A percentile compares a stretch with the other conserved stretches of the same genome.
Conservation (phyloP, 30 jellyfish, hydroid and myxozoan species). For the Aurelia aurita complex sp. Pacific region DNA sequence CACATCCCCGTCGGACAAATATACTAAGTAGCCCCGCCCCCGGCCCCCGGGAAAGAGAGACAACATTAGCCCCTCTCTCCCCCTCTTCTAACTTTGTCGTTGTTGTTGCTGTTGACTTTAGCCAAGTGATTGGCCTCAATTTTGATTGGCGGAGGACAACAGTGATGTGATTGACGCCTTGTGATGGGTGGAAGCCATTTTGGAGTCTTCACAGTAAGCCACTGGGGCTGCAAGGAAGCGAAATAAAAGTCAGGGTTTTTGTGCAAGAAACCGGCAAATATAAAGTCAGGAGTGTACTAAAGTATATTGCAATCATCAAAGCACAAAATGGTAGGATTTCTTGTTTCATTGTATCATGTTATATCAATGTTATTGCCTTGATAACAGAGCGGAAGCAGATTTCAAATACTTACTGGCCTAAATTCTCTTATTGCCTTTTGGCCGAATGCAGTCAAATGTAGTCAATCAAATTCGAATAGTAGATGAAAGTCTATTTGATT, state of each 20-base stretch:
- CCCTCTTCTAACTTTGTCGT: no score
- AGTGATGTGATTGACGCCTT: conserved; percentile 24
- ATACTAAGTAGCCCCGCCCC: no score
- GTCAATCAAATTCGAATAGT: no score
- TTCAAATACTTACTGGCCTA: neutral
- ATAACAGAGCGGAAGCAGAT: conserved; percentile 30
- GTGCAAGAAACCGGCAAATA: neutral
- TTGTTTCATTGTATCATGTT: neutral
- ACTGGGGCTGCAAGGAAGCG: neutral
- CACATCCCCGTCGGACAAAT: no score
- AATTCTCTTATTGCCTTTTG: no score
- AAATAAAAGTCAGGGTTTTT: neutral
- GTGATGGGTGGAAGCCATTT: conserved; percentile 82
- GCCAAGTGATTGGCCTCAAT: neutral
- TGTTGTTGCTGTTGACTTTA: neutral
- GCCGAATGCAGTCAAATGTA: no score
- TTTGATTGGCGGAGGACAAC: conserved; percentile 16
- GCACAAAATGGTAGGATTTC: conserved; percentile 15
- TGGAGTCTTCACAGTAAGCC: conserved; percentile 27
- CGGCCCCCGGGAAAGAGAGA: no score
- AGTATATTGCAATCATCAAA: neutral
- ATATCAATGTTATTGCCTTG: neutral
- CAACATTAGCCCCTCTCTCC: no score
- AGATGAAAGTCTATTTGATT: no score
- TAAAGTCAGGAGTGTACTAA: neutral